Evolutionary conservation across 2,888 invertebrate species (phyloP).

Genomic region (Chymomyza caudatula): DNA sequence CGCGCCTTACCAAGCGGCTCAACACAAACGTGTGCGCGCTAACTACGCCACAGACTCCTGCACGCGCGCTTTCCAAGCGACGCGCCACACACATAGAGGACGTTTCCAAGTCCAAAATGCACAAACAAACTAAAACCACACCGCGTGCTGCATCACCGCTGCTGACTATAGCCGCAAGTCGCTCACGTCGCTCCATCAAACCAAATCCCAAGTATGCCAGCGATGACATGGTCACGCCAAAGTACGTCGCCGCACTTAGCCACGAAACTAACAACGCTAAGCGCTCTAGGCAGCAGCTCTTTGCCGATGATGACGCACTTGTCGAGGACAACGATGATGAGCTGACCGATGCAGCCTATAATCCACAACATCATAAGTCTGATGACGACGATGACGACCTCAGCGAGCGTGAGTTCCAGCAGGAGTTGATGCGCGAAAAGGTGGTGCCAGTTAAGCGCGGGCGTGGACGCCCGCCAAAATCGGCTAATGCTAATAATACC

Average conservation of each 20-base stretch:
- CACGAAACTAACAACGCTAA: constrained; percentile 10
- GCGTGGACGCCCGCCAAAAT: constrained; percentile 61
- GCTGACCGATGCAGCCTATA: constrained; percentile 51
- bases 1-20: constrained; percentile 15
- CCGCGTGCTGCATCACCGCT: constrained; percentile 37
- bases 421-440: constrained; percentile 43
- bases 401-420: constrained; percentile 48
- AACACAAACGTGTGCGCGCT: background rate
- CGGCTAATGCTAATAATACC: background rate
- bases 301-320: constrained; percentile 33
- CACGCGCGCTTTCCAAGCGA: constrained; percentile 12
- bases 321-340: constrained; percentile 57
- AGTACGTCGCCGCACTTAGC: constrained; percentile 50
- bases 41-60: background rate
- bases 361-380: constrained; percentile 57
- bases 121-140: constrained; percentile 39
- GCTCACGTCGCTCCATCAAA: constrained; percentile 77
- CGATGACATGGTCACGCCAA: constrained; percentile 75
- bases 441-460: constrained; percentile 47
- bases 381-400: constrained; percentile 58
- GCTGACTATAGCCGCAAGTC: constrained; percentile 74
- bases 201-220: constrained; percentile 78
- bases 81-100: constrained; percentile 3
- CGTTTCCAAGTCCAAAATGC: constrained; percentile 42
- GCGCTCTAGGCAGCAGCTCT: constrained; percentile 46